These are phyloP conservation scores for Ormyrus rosae DNA, from an alignment of 2,888 invertebrate species.

Conservation along the genomic window DNA sequence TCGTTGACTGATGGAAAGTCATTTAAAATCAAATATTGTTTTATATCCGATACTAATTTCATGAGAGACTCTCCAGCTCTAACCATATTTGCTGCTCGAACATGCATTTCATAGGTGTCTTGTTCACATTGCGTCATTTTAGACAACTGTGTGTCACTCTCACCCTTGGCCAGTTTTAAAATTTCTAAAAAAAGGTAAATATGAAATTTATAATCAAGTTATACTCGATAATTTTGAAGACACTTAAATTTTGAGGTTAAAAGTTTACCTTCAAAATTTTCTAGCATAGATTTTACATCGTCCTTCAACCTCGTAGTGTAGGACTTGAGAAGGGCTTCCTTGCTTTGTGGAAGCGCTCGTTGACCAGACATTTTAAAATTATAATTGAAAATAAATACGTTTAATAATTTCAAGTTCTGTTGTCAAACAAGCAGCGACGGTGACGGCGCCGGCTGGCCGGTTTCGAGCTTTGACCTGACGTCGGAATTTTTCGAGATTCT, in stretches of 20 bases:
- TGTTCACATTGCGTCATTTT: constrained; percentile 95
- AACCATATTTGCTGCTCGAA: constrained; percentile 96
- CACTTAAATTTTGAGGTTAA: background rate
- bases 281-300: constrained; percentile 97
- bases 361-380: constrained; percentile 72
- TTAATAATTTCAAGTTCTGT: too few species aligned
- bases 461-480: too few species aligned
- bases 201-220: too few species aligned
- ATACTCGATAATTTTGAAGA: background rate
- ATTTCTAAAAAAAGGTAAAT: constrained; percentile 82
- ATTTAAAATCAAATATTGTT: constrained; percentile 97
- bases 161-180: constrained; percentile 91
- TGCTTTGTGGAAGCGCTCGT: constrained; percentile 90
- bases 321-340: constrained; percentile 95
- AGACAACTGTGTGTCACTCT: constrained; percentile 92
- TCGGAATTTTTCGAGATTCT: too few species aligned
- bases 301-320: constrained; percentile 96
- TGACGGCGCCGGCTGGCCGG: too few species aligned
- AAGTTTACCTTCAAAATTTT: constrained; percentile 92
- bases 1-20: constrained; percentile 99
- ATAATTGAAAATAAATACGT: too few species aligned
- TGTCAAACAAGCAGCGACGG: too few species aligned
- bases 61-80: constrained; percentile 97
- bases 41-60: constrained; percentile 98
- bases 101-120: constrained; percentile 98